These are phyloP conservation scores for Itoplectis maculator DNA, from an alignment of 2,888 invertebrate species.

Conservation along the genomic window DNA sequence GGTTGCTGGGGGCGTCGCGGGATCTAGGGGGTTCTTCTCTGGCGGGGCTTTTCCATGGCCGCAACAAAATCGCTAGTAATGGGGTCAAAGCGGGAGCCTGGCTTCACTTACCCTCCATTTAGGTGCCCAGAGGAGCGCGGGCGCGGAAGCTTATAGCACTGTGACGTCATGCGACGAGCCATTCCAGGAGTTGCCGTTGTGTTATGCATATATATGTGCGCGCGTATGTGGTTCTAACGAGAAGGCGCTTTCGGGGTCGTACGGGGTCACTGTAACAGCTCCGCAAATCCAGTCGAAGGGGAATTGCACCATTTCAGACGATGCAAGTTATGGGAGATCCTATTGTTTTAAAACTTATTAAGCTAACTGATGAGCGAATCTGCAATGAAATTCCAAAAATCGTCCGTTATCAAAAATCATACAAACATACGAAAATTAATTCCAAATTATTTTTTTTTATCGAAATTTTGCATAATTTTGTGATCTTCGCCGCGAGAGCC, in stretches of 20 bases:
- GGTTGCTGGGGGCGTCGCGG: no score
- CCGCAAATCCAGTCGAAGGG: constrained; percentile 38
- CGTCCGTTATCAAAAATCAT: no score
- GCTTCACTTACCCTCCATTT: constrained; percentile 47
- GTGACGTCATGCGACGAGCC: constrained; percentile 56
- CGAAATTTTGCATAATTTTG: no score
- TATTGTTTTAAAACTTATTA: no score
- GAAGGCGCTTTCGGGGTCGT: constrained; percentile 47
- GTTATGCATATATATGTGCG: constrained; percentile 6
- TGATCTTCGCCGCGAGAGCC: no score
- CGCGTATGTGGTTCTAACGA: constrained; percentile 18
- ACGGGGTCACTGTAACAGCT: constrained; percentile 60
- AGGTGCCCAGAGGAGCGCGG: constrained; percentile 42
- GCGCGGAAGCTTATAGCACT: constrained; percentile 27
- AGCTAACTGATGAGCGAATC: no score
- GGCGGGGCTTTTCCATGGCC: constrained; percentile 26
- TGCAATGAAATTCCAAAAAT: neutral
- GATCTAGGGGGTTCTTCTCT: neutral
- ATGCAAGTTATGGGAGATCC: neutral
- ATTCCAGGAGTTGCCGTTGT: constrained; percentile 20
- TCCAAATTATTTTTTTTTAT: no score
- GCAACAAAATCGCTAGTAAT: constrained; percentile 50
- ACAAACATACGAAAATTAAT: no score
- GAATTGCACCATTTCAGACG: constrained; percentile 12
- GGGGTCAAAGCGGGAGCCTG: constrained; percentile 50